Conservation (phyloP, 2,797 vertebrate genomes). For the Periparus ater region DNA sequence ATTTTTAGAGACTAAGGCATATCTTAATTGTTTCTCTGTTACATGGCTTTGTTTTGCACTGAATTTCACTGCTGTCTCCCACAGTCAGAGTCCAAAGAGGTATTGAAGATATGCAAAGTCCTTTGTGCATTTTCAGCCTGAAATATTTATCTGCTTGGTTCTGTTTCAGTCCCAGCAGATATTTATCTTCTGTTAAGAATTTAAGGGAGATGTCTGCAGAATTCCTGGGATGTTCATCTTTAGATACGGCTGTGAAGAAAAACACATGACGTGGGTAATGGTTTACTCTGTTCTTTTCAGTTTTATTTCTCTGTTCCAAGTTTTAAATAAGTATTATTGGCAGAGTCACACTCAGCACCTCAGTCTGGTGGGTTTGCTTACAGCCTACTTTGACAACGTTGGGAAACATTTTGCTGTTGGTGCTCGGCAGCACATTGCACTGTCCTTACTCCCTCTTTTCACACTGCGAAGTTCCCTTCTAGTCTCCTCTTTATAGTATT, state of each 20-base stretch:
- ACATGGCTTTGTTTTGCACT: background rate
- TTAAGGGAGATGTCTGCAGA: slow-evolving; percentile 37
- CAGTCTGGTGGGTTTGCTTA: background rate
- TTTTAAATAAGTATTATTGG: background rate
- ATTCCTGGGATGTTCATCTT: slow-evolving; percentile 42
- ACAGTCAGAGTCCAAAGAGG: background rate
- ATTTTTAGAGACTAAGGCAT: background rate
- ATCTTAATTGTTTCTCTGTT: background rate
- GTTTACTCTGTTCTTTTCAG: slow-evolving; percentile 31
- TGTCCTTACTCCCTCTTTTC: background rate
- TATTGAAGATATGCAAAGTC: slow-evolving; percentile 27
- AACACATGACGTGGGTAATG: background rate
- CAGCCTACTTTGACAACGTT: background rate
- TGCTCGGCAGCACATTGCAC: background rate
- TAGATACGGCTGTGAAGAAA: slow-evolving; percentile 22
- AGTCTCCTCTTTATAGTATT: background rate
- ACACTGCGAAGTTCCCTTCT: background rate
- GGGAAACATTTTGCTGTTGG: background rate
- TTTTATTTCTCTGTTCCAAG: background rate
- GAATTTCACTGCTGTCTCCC: background rate
- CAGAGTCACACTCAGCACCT: background rate
- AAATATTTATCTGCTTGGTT: slow-evolving; percentile 33
- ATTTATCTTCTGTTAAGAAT: slow-evolving; percentile 48
- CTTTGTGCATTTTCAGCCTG: slow-evolving; percentile 3
- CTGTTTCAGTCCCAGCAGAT: slow-evolving; percentile 31